Evolutionary conservation across 2,888 invertebrate species (phyloP), one percentile per base, ranked within the genome.

Genomic region (Caradrina kadenii): DNA sequence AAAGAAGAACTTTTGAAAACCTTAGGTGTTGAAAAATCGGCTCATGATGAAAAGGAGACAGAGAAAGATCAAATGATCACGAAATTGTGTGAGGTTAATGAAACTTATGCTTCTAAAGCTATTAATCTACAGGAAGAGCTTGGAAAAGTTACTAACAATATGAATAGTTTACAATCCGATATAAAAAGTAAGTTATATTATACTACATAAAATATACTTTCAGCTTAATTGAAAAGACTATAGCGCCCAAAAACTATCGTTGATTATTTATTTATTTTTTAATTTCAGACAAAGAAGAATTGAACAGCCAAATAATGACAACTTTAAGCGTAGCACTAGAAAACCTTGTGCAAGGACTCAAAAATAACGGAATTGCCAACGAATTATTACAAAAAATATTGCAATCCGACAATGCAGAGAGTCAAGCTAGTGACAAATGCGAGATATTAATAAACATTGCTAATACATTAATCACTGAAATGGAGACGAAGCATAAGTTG

Each of bases 361-460:
- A 83, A 59, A 85, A 79, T 6, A 82, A 87, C 31, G 72, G 76
- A 55, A 74, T 81, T 4, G 62, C 69, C 13, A 83, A 82, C 50
- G 79, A 86, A 63, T 39, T 85, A 4, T 63, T 90, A 53, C 77
- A 86, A 69, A 85, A 89, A 71, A 64, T 88, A 19, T 45, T 82
- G 2, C 66, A 66, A 35, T 35, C 63, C 22, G 59, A 69, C 1
- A 72, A 79, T 19, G 35, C 49, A 26, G 53, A 79, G 56, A 73
- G 71, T 31, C 39, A 75, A 31, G 31, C 76, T 10, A 42, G 35
- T 3, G 83, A 87, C 19, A 87, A 82, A 75, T 90, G 86, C 31
- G 77, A 85, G 49, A 53, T 84, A 4, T 69, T 91, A 45, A 69
- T 91, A 26, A 84, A 86, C 50, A 83, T 91, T 58, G 86, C 87